Percentiles rank a stretch among this genome's conserved stretches.
Evolutionary conservation across 1,140 invertebrate genomes (phyloP).

Genomic region (Forficula auricularia): DNA sequence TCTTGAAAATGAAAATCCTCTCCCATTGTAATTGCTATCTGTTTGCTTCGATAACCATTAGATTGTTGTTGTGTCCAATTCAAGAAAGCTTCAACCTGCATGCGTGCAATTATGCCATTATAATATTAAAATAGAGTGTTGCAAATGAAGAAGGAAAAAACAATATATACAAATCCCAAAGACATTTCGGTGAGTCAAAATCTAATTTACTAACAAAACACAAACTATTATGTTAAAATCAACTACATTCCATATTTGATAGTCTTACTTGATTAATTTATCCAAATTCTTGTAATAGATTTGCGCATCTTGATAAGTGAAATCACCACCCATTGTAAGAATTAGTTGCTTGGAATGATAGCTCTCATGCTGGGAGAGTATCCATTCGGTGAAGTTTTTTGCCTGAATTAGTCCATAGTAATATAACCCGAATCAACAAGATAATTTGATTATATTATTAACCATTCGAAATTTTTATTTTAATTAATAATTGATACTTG

Average conservation of each 20-base stretch:
- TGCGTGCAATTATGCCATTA: no score
- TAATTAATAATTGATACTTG: no score
- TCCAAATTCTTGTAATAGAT: constrained; percentile 46
- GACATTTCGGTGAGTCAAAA: no score
- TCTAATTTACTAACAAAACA: no score
- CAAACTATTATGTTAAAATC: no score
- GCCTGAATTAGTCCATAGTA: no score
- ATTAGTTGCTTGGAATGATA: constrained; percentile 35
- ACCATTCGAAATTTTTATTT: no score
- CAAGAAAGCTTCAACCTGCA: constrained; percentile 5
- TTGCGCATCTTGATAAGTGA: constrained; percentile 43
- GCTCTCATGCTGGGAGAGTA: constrained; percentile 14
- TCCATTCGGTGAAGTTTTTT: constrained; percentile 6
- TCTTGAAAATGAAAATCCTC: constrained; percentile 43
- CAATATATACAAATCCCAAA: neutral
- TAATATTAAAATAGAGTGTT: neutral
- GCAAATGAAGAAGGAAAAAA: neutral
- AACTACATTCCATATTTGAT: constrained; percentile 1
- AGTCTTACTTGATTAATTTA: constrained; percentile 39
- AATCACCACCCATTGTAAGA: constrained; percentile 51
- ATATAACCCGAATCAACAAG: no score
- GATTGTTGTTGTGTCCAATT: constrained; percentile 5
- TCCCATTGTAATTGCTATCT: constrained; percentile 46
- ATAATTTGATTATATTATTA: no score
- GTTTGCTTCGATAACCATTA: constrained; percentile 22